phyloP scores from a whole-genome alignment of 2,888 invertebrate species.

The Philereme transversata region DNA sequence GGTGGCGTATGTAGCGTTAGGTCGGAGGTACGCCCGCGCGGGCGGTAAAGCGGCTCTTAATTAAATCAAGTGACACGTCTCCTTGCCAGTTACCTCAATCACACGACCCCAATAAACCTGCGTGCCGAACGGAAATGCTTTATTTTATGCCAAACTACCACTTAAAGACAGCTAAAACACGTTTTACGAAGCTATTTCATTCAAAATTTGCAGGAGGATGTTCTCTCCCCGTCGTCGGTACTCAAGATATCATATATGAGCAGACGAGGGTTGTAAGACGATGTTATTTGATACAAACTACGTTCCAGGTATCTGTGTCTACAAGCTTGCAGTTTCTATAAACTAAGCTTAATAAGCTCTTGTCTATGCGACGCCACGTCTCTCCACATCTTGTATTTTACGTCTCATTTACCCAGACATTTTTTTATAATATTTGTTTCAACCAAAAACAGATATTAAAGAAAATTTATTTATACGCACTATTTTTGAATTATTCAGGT shows the following conservation, averaged over 20 bases:
- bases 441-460: too few species aligned
- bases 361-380: slow-evolving; percentile 57
- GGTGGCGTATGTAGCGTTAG: slow-evolving; percentile 68
- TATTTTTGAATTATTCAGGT: too few species aligned
- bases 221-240: slow-evolving; percentile 20
- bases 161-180: slow-evolving; percentile 38
- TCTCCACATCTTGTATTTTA: slow-evolving; percentile 49
- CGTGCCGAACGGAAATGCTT: slow-evolving; percentile 64
- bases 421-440: too few species aligned
- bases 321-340: slow-evolving; percentile 41
- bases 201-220: slow-evolving; percentile 35
- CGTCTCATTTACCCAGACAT: slow-evolving; percentile 45
- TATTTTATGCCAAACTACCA: slow-evolving; percentile 54
- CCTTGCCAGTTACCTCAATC: slow-evolving; percentile 79
- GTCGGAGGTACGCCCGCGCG: slow-evolving; percentile 73
- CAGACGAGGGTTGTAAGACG: slow-evolving; percentile 19
- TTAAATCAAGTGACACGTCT: slow-evolving; percentile 83
- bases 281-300: slow-evolving; percentile 27
- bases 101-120: slow-evolving; percentile 80
- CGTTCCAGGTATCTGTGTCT: slow-evolving; percentile 30
- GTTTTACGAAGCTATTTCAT: slow-evolving; percentile 35
- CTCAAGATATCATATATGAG: slow-evolving; percentile 35
- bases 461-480: too few species aligned
- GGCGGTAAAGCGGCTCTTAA: slow-evolving; percentile 82
- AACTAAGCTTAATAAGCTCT: slow-evolving; percentile 60